Percentiles rank a stretch among this genome's conserved stretches.
Conservation (phyloP, 30 jellyfish, hydroid and myxozoan species). For the Thelohanellus kitauei region DNA sequence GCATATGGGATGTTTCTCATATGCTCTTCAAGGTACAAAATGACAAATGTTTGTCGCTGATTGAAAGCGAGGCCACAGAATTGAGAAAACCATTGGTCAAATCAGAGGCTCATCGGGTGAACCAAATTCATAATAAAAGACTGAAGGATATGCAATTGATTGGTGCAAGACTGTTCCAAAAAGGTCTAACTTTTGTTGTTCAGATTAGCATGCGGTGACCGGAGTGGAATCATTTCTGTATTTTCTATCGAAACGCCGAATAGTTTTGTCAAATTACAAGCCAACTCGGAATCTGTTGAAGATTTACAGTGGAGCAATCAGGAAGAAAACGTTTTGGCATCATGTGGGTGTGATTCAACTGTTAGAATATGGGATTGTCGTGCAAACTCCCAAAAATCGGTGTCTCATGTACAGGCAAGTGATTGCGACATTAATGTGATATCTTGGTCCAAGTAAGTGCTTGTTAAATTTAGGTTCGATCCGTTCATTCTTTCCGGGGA, state of each 20-base stretch:
- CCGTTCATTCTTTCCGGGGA: conserved; percentile 77
- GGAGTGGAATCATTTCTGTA: background rate
- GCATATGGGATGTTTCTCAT: conserved; percentile 27
- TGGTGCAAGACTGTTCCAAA: conserved; percentile 36
- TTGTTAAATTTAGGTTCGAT: conserved; percentile 19
- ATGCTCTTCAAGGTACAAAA: background rate
- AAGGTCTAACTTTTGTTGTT: conserved; percentile 19
- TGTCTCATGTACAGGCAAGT: conserved; percentile 61
- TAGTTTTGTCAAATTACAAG: too few relatives aligned
- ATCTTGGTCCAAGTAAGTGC: conserved; percentile 44
- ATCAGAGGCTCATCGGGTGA: background rate
- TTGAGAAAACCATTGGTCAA: background rate
- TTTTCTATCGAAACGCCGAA: conserved; percentile 1
- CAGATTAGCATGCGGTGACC: background rate
- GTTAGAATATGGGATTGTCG: conserved; percentile 78
- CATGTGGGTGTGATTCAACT: conserved; percentile 61
- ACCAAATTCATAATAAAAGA: conserved; percentile 4
- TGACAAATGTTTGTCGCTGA: background rate
- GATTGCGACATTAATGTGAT: conserved; percentile 54
- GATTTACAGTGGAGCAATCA: conserved; percentile 84
- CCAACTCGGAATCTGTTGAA: conserved; percentile 79
- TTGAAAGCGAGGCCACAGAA: background rate
- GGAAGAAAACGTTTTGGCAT: conserved; percentile 52
- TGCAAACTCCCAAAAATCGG: conserved; percentile 31
- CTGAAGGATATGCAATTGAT: conserved; percentile 72